Evolutionary conservation across 2,113 vertebrate genomes (phyloP), one percentile per base, ranked within the genome.

Genomic region (Calyptommatus sinebrachiatus): DNA sequence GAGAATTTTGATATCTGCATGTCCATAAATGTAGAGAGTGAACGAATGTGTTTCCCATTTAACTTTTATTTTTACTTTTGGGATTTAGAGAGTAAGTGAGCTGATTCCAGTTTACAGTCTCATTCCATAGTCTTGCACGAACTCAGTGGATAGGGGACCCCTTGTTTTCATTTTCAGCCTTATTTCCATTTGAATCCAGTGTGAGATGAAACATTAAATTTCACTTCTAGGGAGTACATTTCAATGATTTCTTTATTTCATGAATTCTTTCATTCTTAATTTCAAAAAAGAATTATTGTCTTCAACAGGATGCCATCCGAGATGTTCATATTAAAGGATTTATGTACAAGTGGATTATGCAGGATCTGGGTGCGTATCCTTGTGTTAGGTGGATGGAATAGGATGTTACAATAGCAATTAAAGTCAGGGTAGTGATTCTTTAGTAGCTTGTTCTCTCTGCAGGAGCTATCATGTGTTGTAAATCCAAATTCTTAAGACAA

Each of bases 301-400:
- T 82, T 78, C 70, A 57, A 72, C 68, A 97, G 96, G 96, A 97
- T 57, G 94, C 96, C 0, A 93, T 97, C 9, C 94, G 95, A 22
- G 96, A 96, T 92, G 96, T 97, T 60, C 96, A 97, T 82, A 90
- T 96, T 41, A 96, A 96, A 88, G 96, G 96, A 61, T 96, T 92
- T 86, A 97, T 97, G 96, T 97, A 97, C 92, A 96, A 96, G 71
- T 96, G 96, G 96, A 89, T 97, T 78, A 95, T 96, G 95, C 94
- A 96, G 81, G 96, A 96, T 87, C 85, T 96, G 1, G 88, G 96
- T 97, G 85, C 92, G 94, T 90, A 12, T 57, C n/a, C 29, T 14
- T 61, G 14, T 14, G 48, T 50, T 50, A 50, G 1, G 50, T 50
- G 14, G 48, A 8, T 50, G 48, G 8, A 50, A 14, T 9, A 14